These are phyloP conservation scores for Musca domestica DNA, from an alignment of 1,140 invertebrate genomes.

Conservation along the genomic window DNA sequence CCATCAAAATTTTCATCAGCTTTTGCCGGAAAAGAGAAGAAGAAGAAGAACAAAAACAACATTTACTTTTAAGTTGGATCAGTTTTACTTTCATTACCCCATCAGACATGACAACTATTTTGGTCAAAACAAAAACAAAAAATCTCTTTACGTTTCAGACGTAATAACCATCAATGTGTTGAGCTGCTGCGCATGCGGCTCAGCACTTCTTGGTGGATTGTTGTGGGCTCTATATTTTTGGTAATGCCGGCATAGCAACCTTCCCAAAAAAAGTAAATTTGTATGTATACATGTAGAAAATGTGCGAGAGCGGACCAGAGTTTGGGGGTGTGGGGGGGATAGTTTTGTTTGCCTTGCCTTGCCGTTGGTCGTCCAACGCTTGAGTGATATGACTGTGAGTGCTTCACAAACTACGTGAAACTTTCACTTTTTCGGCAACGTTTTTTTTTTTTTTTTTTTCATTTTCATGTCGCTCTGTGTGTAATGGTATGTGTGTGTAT, in stretches of 20 bases:
- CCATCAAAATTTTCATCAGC: no score
- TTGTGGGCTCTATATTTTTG: neutral
- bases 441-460: no score
- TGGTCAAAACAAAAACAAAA: no score
- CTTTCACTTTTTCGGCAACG: slow-evolving; percentile 54
- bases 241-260: neutral
- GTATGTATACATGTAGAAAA: no score
- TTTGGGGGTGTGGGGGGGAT: no score
- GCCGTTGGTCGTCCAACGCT: neutral
- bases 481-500: no score
- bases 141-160: no score
- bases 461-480: slow-evolving; percentile 6
- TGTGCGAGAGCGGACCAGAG: neutral
- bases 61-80: no score
- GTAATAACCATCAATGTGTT: no score
- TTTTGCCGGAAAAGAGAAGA: no score
- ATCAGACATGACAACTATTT: no score
- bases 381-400: neutral
- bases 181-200: neutral
- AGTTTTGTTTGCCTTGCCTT: neutral
- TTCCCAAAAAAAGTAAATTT: neutral
- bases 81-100: slow-evolving; percentile 1
- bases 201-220: neutral
- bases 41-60: no score
- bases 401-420: slow-evolving; percentile 27